These are phyloP conservation scores for Lophotis ruficrista DNA, from an alignment of 2,113 vertebrate genomes.

Conservation along the genomic window DNA sequence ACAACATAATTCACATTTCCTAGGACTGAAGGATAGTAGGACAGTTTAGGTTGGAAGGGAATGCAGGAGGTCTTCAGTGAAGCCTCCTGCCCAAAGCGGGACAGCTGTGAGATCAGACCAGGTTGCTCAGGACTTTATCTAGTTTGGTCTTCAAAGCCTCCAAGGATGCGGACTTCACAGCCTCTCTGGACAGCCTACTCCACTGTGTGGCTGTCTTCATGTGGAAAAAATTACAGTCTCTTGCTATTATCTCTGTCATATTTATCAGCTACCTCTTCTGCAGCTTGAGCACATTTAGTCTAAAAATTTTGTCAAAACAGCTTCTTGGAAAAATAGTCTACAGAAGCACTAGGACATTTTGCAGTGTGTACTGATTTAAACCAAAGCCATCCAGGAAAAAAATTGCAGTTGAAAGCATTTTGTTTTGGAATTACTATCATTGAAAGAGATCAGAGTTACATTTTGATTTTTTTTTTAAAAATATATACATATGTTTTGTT, in stretches of 20 bases:
- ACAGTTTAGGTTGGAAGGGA: neutral
- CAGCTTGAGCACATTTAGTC: neutral
- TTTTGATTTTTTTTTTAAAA: neutral
- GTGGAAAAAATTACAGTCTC: neutral
- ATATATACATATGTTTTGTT: neutral
- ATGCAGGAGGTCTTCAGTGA: neutral
- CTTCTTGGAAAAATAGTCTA: neutral
- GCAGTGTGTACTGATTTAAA: neutral
- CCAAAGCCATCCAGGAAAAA: neutral
- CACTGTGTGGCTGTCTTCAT: neutral
- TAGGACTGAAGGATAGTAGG: neutral
- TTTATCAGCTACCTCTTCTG: neutral
- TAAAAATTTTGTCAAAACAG: neutral
- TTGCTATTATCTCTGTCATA: neutral
- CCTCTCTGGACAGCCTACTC: neutral
- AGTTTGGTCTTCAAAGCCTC: rapidly evolving
- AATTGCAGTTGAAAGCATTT: neutral
- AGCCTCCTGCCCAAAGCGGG: neutral
- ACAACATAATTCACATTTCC: neutral
- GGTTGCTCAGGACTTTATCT: neutral
- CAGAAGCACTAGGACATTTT: neutral
- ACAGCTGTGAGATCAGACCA: neutral
- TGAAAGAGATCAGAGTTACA: neutral
- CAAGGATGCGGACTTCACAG: neutral
- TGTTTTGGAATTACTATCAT: neutral